Evolutionary conservation across 2,888 invertebrate genomes (phyloP).

Genomic region (Sphecodes monilicornis): DNA sequence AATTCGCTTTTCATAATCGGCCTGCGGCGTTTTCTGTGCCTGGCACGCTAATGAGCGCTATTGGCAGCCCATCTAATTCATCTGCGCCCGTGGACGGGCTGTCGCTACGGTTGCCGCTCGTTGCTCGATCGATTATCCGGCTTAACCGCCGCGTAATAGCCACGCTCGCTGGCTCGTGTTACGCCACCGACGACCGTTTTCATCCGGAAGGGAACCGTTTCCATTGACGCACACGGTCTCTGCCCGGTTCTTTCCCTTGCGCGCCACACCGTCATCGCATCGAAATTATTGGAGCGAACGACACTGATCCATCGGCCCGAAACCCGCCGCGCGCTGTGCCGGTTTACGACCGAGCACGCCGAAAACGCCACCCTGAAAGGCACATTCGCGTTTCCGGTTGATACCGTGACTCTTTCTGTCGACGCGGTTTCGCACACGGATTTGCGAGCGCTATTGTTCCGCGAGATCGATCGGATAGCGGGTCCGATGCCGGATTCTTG

Average conservation of each 20-base stretch:
- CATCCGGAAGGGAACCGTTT: slow-evolving; percentile 28
- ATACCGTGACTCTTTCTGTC: background rate
- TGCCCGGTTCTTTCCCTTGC: background rate
- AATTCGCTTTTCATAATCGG: slow-evolving; percentile 69
- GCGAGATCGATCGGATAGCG: background rate
- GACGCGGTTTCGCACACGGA: background rate
- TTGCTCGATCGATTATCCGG: slow-evolving; percentile 69
- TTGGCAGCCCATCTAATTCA: slow-evolving; percentile 73
- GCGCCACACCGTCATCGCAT: background rate
- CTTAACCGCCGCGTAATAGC: slow-evolving; percentile 73
- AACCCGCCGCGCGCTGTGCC: background rate
- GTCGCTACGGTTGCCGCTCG: slow-evolving; percentile 53
- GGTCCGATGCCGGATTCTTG: background rate
- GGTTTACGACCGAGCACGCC: background rate
- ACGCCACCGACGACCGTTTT: slow-evolving; percentile 50
- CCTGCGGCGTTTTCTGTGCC: slow-evolving; percentile 67
- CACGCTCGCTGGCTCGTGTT: slow-evolving; percentile 63
- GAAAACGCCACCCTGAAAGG: background rate
- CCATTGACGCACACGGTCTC: background rate
- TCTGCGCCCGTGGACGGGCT: slow-evolving; percentile 56
- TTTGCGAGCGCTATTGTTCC: background rate
- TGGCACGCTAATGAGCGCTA: slow-evolving; percentile 72
- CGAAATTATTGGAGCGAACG: slow-evolving; percentile 19
- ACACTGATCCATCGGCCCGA: background rate
- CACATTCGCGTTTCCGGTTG: background rate